phyloP scores from a whole-genome alignment of 2,797 vertebrate genomes.

The Pyrocephalus nanus region DNA sequence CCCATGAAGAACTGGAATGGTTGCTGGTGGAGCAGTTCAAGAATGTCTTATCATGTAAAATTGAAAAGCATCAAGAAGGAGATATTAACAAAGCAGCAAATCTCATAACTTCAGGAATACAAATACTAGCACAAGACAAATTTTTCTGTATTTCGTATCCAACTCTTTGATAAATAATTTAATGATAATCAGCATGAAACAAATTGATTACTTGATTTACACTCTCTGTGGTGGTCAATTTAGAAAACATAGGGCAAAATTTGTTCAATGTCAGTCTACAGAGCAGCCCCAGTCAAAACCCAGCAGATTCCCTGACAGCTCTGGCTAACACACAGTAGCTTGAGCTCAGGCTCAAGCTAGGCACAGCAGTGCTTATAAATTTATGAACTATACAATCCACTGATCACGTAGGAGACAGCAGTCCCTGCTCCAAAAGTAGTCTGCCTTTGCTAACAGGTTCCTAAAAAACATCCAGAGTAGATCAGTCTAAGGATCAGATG shows the following conservation, averaged over 20 bases:
- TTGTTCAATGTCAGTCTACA: background rate
- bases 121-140: background rate
- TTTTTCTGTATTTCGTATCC: background rate
- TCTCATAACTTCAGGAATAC: background rate
- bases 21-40: background rate
- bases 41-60: background rate
- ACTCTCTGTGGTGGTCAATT: background rate
- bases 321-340: rapidly evolving
- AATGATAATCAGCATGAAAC: background rate
- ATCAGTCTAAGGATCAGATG: background rate
- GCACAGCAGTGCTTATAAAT: background rate
- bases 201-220: background rate
- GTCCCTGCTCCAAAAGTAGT: background rate
- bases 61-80: background rate
- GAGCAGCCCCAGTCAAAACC: background rate
- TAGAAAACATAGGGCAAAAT: background rate
- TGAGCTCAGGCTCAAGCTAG: background rate
- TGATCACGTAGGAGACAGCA: background rate
- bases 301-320: background rate
- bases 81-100: background rate
- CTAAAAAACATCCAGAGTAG: background rate
- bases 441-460: background rate
- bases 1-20: background rate
- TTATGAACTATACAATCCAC: background rate
- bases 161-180: background rate